Evolutionary conservation across 2,888 invertebrate species (phyloP), one percentile per base, ranked within the genome.

Genomic region (Onthophagus sagittarius): DNA sequence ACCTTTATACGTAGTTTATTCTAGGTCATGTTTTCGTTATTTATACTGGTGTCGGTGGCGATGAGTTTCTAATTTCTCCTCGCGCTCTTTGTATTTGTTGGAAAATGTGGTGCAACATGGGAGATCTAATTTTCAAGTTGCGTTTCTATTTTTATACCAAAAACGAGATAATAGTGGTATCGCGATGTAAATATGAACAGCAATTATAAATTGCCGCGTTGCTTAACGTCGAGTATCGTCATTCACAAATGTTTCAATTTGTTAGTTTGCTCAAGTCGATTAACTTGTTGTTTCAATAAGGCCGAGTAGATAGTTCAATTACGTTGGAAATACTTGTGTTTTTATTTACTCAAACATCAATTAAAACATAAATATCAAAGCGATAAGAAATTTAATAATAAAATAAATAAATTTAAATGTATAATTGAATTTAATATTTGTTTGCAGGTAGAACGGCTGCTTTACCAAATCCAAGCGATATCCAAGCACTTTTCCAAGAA

Each of bases 401-500:
- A n/a, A n/a, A n/a, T n/a, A n/a, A n/a, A 53, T 53, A 53, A 23
- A 23, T 23, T 23, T 23, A 23, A 23, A 23, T 23, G n/a, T n/a
- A n/a, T n/a, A n/a, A n/a, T n/a, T n/a, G n/a, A n/a, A 23, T 23
- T 23, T 23, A 23, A 23, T 23, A 23, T 2, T 23, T 23, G 23
- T 23, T 23, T 71, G 33, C 62, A 73, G 73, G 74, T 14, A 89
- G 91, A 69, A 91, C 91, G 71, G 85, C 87, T 67, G 86, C 89
- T 73, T 80, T 90, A 74, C 92, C 93, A 76, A 94, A 93, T 72
- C 94, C 94, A 80, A 92, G 94, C 83, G 95, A 96, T 84, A 94
- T 97, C 83, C 97, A 98, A 84, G 97, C 97, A 81, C 71, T 75
- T 15, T 94, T 99, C 86, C 93, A 99, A 88, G 98, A 99, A 85